Conservation (phyloP, 23 tunicate genomes). For the Halocynthia roretzi region DNA sequence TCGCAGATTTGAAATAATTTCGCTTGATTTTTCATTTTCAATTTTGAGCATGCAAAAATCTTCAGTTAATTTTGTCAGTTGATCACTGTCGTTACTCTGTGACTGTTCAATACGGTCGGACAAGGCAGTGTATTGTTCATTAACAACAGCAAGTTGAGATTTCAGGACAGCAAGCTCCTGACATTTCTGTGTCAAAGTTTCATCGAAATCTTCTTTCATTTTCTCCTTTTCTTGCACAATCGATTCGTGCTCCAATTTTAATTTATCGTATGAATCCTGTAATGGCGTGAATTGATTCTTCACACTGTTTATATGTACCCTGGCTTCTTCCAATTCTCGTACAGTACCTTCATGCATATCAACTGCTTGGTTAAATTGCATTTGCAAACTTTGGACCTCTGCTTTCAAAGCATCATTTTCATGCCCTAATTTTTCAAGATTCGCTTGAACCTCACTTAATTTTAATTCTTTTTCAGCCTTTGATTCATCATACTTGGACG, state of each 20-base stretch:
- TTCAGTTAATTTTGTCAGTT: too few relatives aligned
- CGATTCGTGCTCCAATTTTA: not conserved
- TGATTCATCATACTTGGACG: not conserved
- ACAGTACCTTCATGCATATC: not conserved
- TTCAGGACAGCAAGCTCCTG: too few relatives aligned
- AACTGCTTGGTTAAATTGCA: not conserved
- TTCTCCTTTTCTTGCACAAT: constrained; percentile 8
- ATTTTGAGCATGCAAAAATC: too few relatives aligned
- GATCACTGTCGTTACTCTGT: too few relatives aligned
- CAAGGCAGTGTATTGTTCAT: too few relatives aligned
- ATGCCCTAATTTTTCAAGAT: not conserved
- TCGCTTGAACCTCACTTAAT: not conserved
- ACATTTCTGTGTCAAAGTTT: not conserved
- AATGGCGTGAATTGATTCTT: not conserved
- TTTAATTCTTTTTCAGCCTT: not conserved
- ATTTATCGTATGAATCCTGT: not conserved
- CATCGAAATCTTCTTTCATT: not conserved
- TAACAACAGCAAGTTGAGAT: too few relatives aligned
- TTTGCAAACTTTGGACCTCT: not conserved
- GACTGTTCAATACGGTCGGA: too few relatives aligned
- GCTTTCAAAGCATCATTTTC: not conserved
- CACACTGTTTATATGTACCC: not conserved
- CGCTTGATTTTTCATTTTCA: too few relatives aligned
- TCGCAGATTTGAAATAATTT: not conserved
- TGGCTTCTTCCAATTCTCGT: not conserved